Conservation (phyloP, 2,113 vertebrate genomes). For the Istiophorus platypterus region DNA sequence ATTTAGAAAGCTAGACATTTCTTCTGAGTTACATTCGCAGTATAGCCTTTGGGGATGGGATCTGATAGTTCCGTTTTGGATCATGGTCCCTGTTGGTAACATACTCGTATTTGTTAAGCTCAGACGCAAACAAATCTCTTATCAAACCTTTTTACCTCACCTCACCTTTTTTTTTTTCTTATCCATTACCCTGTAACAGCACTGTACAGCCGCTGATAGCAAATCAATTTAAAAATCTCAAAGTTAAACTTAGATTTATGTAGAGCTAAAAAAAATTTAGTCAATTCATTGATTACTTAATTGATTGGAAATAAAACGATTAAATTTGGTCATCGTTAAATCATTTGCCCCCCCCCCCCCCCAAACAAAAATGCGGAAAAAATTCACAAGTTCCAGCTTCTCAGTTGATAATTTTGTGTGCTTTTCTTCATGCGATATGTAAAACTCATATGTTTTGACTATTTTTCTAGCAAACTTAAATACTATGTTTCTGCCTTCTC, state of each 20-base stretch:
- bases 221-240: background rate
- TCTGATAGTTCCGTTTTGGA: constrained; percentile 1
- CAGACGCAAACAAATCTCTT: background rate
- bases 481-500: background rate
- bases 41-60: background rate
- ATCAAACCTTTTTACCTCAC: background rate
- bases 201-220: background rate
- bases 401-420: no score
- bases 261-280: background rate
- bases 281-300: background rate
- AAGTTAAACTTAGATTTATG: background rate
- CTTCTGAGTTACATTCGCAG: constrained; percentile 3
- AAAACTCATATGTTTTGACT: no score
- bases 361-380: no score
- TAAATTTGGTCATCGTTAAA: no score
- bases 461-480: no score
- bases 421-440: no score
- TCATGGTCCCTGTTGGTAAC: background rate
- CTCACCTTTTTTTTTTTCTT: background rate
- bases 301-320: no score
- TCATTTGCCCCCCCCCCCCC: no score
- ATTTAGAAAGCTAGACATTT: constrained; percentile 36
- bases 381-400: no score
- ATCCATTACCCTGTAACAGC: background rate
- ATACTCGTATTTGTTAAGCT: background rate